phyloP scores from a whole-genome alignment of 2,888 invertebrate genomes.

The Drosophila koepferae region DNA sequence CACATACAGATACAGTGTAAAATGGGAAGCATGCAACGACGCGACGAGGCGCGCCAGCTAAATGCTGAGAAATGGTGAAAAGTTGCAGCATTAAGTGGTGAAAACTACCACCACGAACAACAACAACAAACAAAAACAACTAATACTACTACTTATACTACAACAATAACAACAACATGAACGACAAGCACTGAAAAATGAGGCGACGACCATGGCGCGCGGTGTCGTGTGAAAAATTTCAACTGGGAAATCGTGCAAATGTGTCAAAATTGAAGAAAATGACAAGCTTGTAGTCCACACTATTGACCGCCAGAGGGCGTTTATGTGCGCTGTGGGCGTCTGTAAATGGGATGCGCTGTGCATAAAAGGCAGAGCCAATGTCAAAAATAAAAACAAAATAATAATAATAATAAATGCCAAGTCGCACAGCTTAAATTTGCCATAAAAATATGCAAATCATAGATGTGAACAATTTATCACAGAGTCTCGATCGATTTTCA shows the following conservation, averaged over 20 bases:
- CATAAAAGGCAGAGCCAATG: constrained; percentile 46
- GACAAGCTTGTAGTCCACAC: constrained; percentile 17
- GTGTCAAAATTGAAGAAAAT: constrained; percentile 71
- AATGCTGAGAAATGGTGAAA: constrained; percentile 72
- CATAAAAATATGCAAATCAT: constrained; percentile 61
- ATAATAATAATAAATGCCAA: constrained; percentile 1
- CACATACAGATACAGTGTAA: constrained; percentile 32
- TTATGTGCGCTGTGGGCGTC: constrained; percentile 20
- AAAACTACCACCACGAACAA: constrained; percentile 46
- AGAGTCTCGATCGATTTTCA: not conserved
- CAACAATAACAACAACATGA: constrained; percentile 34
- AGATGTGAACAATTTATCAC: constrained; percentile 6
- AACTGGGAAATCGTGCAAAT: constrained; percentile 74
- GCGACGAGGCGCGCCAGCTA: constrained; percentile 53
- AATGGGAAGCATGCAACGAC: constrained; percentile 66
- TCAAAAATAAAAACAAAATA: constrained; percentile 35
- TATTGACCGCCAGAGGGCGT: constrained; percentile 37
- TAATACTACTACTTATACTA: constrained; percentile 13
- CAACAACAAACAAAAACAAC: constrained; percentile 12
- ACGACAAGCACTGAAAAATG: constrained; percentile 56
- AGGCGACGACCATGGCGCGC: constrained; percentile 49
- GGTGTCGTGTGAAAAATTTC: constrained; percentile 59
- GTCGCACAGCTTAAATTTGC: constrained; percentile 24
- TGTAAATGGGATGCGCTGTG: constrained; percentile 20
- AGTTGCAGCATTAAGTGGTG: constrained; percentile 68